These are phyloP conservation scores for Epizoanthus fatuus DNA, from an alignment of 92 coral and sea anemone species.

Conservation along the genomic window DNA sequence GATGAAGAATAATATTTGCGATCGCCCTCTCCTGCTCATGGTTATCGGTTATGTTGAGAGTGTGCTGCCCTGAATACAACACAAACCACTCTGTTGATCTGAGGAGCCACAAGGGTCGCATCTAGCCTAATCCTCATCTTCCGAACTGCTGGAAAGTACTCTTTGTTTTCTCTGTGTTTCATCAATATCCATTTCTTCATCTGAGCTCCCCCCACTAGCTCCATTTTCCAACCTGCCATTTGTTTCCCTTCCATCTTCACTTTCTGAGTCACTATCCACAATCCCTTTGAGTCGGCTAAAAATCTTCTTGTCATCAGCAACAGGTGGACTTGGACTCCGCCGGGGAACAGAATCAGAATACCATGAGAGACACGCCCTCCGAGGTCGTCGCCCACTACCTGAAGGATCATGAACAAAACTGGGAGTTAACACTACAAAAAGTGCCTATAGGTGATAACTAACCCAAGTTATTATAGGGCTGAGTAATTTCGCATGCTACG, in stretches of 20 bases:
- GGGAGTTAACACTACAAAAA: neutral
- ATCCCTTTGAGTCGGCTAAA: constrained; percentile 85
- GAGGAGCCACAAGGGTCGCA: neutral
- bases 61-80: too few relatives aligned
- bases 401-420: constrained; percentile 2
- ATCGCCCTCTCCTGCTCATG: too few relatives aligned
- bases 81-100: too few relatives aligned
- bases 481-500: too few relatives aligned
- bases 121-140: constrained; percentile 16
- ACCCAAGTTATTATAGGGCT: too few relatives aligned
- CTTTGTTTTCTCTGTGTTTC: neutral
- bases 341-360: constrained; percentile 38
- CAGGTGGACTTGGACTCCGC: constrained; percentile 59
- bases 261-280: constrained; percentile 91
- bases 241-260: constrained; percentile 56
- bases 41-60: too few relatives aligned
- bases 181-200: constrained; percentile 22
- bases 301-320: constrained; percentile 41
- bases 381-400: constrained; percentile 34
- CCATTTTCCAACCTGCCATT: neutral
- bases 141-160: constrained; percentile 23
- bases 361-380: constrained; percentile 31
- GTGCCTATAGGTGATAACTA: too few relatives aligned
- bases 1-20: too few relatives aligned
- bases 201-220: neutral